Conservation (phyloP, 2,888 invertebrate species). For the Bembecia ichneumoniformis region DNA sequence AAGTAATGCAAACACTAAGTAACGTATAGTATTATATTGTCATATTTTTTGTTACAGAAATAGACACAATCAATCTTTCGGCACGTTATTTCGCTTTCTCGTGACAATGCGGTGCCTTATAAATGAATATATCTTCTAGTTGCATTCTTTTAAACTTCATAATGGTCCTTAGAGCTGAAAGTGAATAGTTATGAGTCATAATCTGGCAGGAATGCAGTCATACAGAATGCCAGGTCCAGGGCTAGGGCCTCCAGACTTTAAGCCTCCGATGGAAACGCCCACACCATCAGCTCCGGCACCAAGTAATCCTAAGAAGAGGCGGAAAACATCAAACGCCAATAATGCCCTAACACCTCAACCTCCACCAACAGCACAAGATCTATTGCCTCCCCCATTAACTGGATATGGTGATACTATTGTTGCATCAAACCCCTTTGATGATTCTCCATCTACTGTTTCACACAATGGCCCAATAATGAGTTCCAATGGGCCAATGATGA, state of each 20-base stretch:
- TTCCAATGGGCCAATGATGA: slow-evolving; percentile 77
- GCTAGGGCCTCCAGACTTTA: slow-evolving; percentile 80
- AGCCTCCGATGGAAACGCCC: slow-evolving; percentile 79
- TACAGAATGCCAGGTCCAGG: slow-evolving; percentile 83
- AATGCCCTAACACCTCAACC: slow-evolving; percentile 77
- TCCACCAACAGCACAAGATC: slow-evolving; percentile 81
- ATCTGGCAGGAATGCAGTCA: slow-evolving; percentile 85
- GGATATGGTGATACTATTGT: slow-evolving; percentile 95
- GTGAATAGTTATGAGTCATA: slow-evolving; percentile 79
- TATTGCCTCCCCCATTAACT: slow-evolving; percentile 87
- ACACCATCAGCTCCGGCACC: slow-evolving; percentile 82
- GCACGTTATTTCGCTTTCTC: slow-evolving; percentile 51
- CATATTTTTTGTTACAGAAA: slow-evolving; percentile 58
- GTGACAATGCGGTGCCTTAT: slow-evolving; percentile 57
- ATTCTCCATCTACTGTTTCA: slow-evolving; percentile 79
- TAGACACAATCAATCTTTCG: slow-evolving; percentile 57
- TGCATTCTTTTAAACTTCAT: slow-evolving; percentile 27
- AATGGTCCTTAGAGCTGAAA: slow-evolving; percentile 52
- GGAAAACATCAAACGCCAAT: slow-evolving; percentile 84
- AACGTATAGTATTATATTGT: neutral
- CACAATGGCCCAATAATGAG: slow-evolving; percentile 75
- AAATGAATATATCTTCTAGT: slow-evolving; percentile 37
- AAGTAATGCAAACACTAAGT: neutral
- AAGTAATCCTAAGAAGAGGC: slow-evolving; percentile 88
- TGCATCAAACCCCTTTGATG: slow-evolving; percentile 95